Base-by-base conservation (phyloP, 2,113 vertebrate genomes). In the Amphilophus citrinellus region DNA sequence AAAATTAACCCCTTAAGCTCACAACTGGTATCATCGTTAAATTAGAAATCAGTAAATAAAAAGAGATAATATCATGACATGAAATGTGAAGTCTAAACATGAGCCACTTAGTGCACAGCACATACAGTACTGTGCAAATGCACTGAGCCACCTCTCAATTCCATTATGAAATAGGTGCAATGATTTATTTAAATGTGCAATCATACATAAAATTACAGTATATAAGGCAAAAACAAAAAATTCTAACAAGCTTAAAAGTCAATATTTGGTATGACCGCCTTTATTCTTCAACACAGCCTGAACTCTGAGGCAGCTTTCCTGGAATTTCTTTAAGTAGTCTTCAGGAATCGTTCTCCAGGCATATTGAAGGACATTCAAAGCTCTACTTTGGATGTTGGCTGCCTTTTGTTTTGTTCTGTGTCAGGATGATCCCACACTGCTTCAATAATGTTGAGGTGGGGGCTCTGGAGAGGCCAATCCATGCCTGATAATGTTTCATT, bases 1-100 rank as follows among this genome's bases (percentile, higher is more conserved):
- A 83, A 90, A 91, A 82, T 89, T 61, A 94, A 90, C 89, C 87
- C 85, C 47, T 91, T 77, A 76, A 68, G 50, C 75, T 39, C 76
- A 56, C 32, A 87, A 37, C 77, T 68, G 20, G 50, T 77, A 56
- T 60, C 30, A 56, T 32, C 22, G 20, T 79, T 68, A 20, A 76
- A 62, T 4, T 2, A 22, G 61, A 75, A 62, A 50, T 85, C 80
- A 37, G 5, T 53, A 59, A 56, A 58, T 7, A 42, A 56, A 59
- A 35, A 18, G 11, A 37, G 9, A 24, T 47, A n/a, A 32, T 18
- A 53, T 53, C 8, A 13, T 56, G 32, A 53, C 32, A 32, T 32
- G 30, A 53, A 73, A 20, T 2, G 10, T 3, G 24, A 20, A 71
- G 24, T 71, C 24, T 71, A 71, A 32, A 53, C 11, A 53, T 71